These are phyloP conservation scores for Gymnodraco acuticeps DNA, from an alignment of 2,797 vertebrate species.

Conservation along the genomic window DNA sequence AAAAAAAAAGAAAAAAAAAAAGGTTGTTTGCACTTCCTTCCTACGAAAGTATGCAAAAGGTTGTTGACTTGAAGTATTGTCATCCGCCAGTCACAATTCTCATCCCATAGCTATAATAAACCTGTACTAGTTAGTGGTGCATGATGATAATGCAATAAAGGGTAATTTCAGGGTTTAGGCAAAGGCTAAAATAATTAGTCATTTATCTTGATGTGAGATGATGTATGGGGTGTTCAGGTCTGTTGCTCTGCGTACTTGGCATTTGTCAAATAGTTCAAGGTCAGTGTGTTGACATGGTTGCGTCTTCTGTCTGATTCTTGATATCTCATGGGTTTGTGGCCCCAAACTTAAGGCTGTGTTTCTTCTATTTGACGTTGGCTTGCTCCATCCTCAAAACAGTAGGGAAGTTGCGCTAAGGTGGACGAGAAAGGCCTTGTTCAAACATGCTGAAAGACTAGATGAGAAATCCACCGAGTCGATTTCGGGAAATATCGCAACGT, in stretches of 20 bases:
- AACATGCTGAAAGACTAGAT: background rate
- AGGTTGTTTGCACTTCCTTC: constrained; percentile 4
- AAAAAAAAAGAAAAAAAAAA: too few relatives aligned
- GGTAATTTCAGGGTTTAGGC: constrained; percentile 11
- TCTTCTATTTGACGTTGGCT: background rate
- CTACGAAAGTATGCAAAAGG: background rate
- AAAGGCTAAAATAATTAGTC: constrained; percentile 12
- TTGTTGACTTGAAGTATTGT: background rate
- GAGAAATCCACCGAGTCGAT: background rate
- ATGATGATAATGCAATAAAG: constrained; percentile 35
- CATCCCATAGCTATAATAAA: constrained; percentile 26
- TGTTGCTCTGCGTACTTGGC: background rate
- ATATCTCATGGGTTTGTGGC: background rate
- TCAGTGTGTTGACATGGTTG: constrained; percentile 16
- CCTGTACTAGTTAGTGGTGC: constrained; percentile 13
- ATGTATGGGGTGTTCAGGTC: constrained; percentile 8
- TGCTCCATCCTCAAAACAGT: background rate
- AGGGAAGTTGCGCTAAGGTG: background rate
- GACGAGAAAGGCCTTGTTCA: background rate
- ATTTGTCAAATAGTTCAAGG: constrained; percentile 34
- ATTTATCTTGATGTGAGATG: constrained; percentile 20
- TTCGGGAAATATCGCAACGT: too few relatives aligned
- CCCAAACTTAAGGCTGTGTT: background rate
- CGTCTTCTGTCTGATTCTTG: constrained; percentile 4
- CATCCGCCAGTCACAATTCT: constrained; percentile 13